phyloP scores from a whole-genome alignment of 1,140 invertebrate genomes.

The Eumeta japonica region DNA sequence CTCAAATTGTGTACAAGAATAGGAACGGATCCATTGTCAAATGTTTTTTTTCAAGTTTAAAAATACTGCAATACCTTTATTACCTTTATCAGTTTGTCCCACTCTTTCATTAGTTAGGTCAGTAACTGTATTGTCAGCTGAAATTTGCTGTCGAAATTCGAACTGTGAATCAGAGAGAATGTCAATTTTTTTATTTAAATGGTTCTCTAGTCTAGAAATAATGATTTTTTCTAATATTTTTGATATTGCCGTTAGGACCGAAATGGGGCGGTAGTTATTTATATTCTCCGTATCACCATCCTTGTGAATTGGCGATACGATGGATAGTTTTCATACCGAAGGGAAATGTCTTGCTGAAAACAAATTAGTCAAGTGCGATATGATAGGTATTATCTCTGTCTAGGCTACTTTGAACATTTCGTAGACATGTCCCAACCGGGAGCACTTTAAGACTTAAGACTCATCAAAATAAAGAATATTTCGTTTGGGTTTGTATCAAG shows the following conservation, averaged over 20 bases:
- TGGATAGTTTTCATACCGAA: constrained; percentile 1
- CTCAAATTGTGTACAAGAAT: constrained; percentile 2
- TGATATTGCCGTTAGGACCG: constrained; percentile 7
- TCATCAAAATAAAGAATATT: constrained; percentile 5
- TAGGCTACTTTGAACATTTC: constrained; percentile 5
- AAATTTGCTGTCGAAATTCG: constrained; percentile 4
- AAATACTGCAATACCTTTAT: constrained; percentile 5
- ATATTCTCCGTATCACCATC: constrained; percentile 3
- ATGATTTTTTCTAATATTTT: constrained; percentile 12
- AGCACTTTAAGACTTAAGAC: constrained; percentile 4
- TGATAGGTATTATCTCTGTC: constrained; percentile 5
- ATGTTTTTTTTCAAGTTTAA: constrained; percentile 7
- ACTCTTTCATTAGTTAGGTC: neutral
- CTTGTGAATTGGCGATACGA: constrained; percentile 9
- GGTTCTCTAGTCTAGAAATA: constrained; percentile 6
- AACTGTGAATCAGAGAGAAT: too few species aligned
- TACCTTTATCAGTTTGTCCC: too few species aligned
- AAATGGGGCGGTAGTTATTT: constrained; percentile 9
- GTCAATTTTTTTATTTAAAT: constrained; percentile 7
- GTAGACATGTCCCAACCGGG: constrained; percentile 8
- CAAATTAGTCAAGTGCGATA: constrained; percentile 7
- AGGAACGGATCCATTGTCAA: too few species aligned
- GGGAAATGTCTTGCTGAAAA: constrained; percentile 7
- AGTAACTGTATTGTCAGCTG: constrained; percentile 4
- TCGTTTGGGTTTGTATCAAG: too few species aligned